Base-by-base conservation (phyloP, 1,140 invertebrate genomes). In the Pararge aegeria region DNA sequence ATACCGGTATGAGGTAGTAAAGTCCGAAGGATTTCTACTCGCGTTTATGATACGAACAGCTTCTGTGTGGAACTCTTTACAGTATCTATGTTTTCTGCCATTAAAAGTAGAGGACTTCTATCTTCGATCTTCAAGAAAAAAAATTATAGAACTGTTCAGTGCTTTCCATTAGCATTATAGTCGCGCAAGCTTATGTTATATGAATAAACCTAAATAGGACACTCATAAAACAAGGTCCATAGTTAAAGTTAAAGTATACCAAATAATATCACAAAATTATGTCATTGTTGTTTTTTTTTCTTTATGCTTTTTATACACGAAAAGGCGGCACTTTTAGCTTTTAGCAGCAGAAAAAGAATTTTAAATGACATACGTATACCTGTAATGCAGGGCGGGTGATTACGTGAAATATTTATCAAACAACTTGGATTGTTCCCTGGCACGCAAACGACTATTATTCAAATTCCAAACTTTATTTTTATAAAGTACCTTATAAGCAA, bases 341-440 rank as follows among this genome's bases (percentile, higher is more conserved):
- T 34, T 34, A 34, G 30, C 30, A 34, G 10, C 27, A 1, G 10
- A 34, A 34, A 34, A 34, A 34, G 30, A 34, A 34, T 6, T 34
- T 34, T 34, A 34, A 34, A 34, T 34, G 1, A 30, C 29, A 34
- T 12, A 34, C 10, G 13, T 42, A 42, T 18, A 42, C n/a, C 13
- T 4, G 16, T 42, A 16, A 42, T 18, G 5, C 38, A 6, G 16
- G 3, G 0, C 13, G 38, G 16, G 13, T 15, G 13, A 42, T 42
- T 42, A 42, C 13, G 38, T 42, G 38, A 42, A 42, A 42, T 42
- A 42, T 42, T 42, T 42, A 42, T 42, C 38, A 15, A 16, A 42
- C 15, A 1, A 16, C 38, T 5, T 6, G 18, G 16, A 42, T 42
- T 42, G 10, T 42, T 1, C 16, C 6, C 5, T 5, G 18, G 15